phyloP scores from a whole-genome alignment of 2,888 invertebrate species.

The Cheilosia impressa region DNA sequence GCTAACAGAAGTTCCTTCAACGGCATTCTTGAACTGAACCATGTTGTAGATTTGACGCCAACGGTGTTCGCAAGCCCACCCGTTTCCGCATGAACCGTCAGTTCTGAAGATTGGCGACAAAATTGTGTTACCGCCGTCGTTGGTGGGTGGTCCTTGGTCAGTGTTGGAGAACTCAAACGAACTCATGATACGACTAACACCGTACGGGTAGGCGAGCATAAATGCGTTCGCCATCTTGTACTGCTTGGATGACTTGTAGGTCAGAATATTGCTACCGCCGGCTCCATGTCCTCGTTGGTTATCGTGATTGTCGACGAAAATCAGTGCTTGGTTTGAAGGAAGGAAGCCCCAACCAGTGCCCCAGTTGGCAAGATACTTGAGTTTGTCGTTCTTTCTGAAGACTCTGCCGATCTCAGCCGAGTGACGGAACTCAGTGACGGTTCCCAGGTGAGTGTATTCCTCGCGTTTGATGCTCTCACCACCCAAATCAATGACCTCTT shows the following conservation, averaged over 20 bases:
- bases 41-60: constrained; percentile 93
- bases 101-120: constrained; percentile 87
- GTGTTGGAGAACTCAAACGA: constrained; percentile 89
- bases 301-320: too few relatives aligned
- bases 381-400: constrained; percentile 86
- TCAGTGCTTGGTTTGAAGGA: constrained; percentile 86
- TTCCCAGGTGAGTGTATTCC: constrained; percentile 85
- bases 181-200: constrained; percentile 92
- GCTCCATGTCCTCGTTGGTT: too few relatives aligned
- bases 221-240: constrained; percentile 94
- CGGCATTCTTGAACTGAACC: constrained; percentile 90
- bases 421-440: constrained; percentile 90
- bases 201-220: constrained; percentile 94
- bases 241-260: constrained; percentile 87
- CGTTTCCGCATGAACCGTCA: constrained; percentile 86
- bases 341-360: constrained; percentile 89
- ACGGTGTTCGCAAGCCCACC: constrained; percentile 94
- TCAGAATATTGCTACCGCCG: constrained; percentile 86
- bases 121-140: constrained; percentile 85
- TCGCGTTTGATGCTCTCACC: constrained; percentile 83
- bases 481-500: constrained; percentile 91
- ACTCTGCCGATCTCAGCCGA: constrained; percentile 84
- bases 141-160: constrained; percentile 88
- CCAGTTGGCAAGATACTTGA: constrained; percentile 88
- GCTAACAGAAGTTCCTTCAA: constrained; percentile 85